Base-by-base conservation (phyloP, 2,888 invertebrate species). In the Colostygia pectinataria region DNA sequence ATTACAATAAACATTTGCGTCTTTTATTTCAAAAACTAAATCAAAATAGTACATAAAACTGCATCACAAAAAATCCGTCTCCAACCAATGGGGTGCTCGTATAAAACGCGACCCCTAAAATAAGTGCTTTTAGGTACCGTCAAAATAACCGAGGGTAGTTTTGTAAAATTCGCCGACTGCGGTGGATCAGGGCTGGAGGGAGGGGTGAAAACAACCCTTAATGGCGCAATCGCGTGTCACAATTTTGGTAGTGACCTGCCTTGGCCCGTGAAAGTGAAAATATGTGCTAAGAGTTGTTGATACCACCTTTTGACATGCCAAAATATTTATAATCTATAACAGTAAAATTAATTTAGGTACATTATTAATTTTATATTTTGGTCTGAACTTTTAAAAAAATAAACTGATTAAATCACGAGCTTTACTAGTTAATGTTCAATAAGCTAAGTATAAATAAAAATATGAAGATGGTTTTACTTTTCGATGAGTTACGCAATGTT, bases 141-240 rank as follows among this genome's bases (percentile, higher is more conserved):
- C 70, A 79, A 76, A 80, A 76, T 76, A 74, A 74, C 73, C 70
- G 68, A 74, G 83, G 86, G 87, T 83, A 84, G 86, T 83, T n/a
- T 84, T 83, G 79, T 84, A 76, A 87, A 89, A 86, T 87, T 90
- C 76, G 86, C 87, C 83, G 84, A 74, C 77, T 77, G 73, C 70
- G 69, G 63, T 66, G 65, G 63, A 57, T 18, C 20, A 52, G 33
- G 51, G 61, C 53, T 42, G 54, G 39, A 63, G 52, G 62, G 65
- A 65, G 69, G 75, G 74, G 74, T 63, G 62, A 66, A 73, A 80
- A 82, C 86, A 78, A 82, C 83, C 85, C 87, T 77, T 91, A 90
- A 91, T 91, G 89, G 90, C 78, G 71, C 80, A 66, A 89, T 90
- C 79, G 91, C 91, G 91, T 91, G 91, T 86, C 89, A 84, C 82